Evolutionary conservation across 92 coral and sea anemone genomes (phyloP).

Genomic region (Palythoa heliodiscus): DNA sequence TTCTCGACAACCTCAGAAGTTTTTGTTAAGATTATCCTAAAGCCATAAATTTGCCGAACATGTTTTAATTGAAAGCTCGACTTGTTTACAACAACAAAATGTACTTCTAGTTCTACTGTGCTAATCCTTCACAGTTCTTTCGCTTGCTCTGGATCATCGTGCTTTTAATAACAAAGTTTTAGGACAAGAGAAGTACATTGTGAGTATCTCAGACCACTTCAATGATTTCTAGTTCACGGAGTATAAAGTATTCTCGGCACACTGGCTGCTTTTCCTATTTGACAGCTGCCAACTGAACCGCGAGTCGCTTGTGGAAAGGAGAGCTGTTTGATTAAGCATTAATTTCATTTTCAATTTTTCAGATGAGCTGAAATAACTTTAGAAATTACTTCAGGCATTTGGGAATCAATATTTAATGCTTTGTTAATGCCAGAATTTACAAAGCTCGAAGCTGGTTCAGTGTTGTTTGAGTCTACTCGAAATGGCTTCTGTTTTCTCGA

Average conservation of each 20-base stretch:
- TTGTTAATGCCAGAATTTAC: neutral
- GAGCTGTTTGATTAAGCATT: too few species aligned
- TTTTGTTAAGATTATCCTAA: neutral
- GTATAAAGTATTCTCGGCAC: neutral
- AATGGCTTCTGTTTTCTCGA: neutral
- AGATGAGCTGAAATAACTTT: conserved; percentile 9
- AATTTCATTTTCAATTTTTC: conserved; percentile 3
- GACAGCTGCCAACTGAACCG: conserved; percentile 28
- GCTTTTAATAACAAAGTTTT: neutral
- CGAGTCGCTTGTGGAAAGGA: neutral
- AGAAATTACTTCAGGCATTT: neutral
- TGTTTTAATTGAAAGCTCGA: neutral
- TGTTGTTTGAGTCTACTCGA: conserved; percentile 9
- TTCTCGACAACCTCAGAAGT: neutral
- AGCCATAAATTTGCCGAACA: conserved; percentile 6
- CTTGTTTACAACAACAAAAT: neutral
- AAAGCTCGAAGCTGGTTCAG: neutral
- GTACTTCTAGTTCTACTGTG: neutral
- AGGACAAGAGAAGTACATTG: neutral
- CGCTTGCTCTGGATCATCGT: neutral
- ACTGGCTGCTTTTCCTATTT: neutral
- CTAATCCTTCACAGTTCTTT: neutral
- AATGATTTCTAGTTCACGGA: neutral
- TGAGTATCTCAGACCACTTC: neutral
- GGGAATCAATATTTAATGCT: neutral